A percentile compares a stretch with the other conserved stretches of the same genome.
phyloP scores from a whole-genome alignment of 2,113 vertebrate species.

The Grallaria varia region DNA sequence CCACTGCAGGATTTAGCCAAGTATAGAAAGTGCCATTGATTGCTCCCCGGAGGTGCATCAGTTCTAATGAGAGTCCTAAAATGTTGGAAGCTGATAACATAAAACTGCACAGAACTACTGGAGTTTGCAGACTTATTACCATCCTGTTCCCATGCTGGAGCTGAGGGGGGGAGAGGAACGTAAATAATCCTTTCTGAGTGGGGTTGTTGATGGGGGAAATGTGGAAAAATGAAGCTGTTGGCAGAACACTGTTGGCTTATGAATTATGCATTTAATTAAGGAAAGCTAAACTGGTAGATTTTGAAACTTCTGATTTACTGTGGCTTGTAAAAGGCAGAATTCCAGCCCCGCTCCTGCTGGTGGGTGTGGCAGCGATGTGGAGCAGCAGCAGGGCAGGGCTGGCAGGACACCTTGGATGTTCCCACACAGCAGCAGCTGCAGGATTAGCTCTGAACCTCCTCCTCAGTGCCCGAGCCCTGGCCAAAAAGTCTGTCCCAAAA shows the following conservation, averaged over 20 bases:
- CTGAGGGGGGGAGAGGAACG: background rate
- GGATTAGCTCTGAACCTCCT: background rate
- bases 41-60: slow-evolving; percentile 38
- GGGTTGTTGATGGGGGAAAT: slow-evolving; percentile 50
- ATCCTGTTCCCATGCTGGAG: background rate
- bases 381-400: background rate
- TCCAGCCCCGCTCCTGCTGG: background rate
- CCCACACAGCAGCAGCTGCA: fast-evolving
- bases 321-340: slow-evolving; percentile 32
- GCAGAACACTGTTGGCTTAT: slow-evolving; percentile 64
- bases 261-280: slow-evolving; percentile 82
- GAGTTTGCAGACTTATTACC: slow-evolving; percentile 56
- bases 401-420: background rate
- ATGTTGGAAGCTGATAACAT: slow-evolving; percentile 32
- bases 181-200: slow-evolving; percentile 64
- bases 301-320: slow-evolving; percentile 65
- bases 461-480: background rate
- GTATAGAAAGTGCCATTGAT: slow-evolving; percentile 32
- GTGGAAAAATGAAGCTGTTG: slow-evolving; percentile 68
- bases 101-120: slow-evolving; percentile 46
- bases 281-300: slow-evolving; percentile 66
- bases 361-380: background rate
- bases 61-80: slow-evolving; percentile 64
- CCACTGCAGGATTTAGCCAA: slow-evolving; percentile 11
- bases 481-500: background rate